Evolutionary conservation across 2,888 invertebrate species (phyloP).

Genomic region (Pycnomerus fuliginosus): DNA sequence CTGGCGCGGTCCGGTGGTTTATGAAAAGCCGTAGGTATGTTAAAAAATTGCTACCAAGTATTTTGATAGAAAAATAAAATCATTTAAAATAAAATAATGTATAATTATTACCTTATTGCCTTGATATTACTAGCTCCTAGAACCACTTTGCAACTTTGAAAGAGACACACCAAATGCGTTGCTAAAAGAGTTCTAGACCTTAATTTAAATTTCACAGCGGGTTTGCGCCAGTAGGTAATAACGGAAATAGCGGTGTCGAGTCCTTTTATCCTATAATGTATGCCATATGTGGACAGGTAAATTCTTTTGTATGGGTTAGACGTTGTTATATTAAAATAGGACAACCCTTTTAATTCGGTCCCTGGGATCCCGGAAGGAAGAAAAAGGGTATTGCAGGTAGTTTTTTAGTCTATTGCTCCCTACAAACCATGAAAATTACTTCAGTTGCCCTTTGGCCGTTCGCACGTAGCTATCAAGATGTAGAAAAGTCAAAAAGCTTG

Average conservation of each 20-base stretch:
- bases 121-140: too few species aligned
- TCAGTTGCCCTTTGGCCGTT: slow-evolving; percentile 48
- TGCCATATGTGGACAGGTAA: slow-evolving; percentile 52
- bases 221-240: slow-evolving; percentile 3
- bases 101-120: too few species aligned
- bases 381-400: slow-evolving; percentile 51
- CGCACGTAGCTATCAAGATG: slow-evolving; percentile 45
- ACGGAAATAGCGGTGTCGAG: slow-evolving; percentile 16
- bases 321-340: slow-evolving; percentile 45
- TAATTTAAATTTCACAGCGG: slow-evolving; percentile 17
- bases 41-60: too few species aligned
- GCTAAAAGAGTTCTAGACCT: too few species aligned
- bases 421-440: slow-evolving; percentile 45
- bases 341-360: slow-evolving; percentile 46
- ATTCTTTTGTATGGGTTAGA: slow-evolving; percentile 40
- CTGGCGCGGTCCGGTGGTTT: too few species aligned
- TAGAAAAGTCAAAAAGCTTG: slow-evolving; percentile 9
- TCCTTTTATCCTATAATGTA: slow-evolving; percentile 32
- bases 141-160: too few species aligned
- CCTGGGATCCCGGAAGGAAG: slow-evolving; percentile 50
- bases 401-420: slow-evolving; percentile 42
- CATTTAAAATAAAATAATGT: too few species aligned
- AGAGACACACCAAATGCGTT: too few species aligned
- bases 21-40: too few species aligned
- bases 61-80: too few species aligned